Evolutionary conservation across 2,113 vertebrate genomes (phyloP).

Genomic region (Stercorarius parasiticus): DNA sequence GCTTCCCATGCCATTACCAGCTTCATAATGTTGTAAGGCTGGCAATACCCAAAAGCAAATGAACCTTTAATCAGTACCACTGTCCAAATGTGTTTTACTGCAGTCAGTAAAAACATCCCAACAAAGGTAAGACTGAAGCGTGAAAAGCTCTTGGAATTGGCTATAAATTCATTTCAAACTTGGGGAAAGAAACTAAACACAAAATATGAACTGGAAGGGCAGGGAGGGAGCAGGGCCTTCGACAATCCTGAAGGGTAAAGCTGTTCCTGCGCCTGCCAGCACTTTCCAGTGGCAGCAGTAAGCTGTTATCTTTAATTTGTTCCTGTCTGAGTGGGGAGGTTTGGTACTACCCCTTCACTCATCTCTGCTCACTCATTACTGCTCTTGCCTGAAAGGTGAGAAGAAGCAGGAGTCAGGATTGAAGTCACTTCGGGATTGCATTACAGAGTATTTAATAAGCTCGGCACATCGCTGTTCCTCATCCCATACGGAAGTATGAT

Average conservation of each 20-base stretch:
- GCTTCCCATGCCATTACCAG: not conserved
- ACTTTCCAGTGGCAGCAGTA: not conserved
- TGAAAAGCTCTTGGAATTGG: not conserved
- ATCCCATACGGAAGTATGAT: not conserved
- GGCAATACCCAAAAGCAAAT: not conserved
- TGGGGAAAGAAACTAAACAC: not conserved
- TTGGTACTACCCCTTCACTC: not conserved
- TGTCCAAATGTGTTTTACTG: not conserved
- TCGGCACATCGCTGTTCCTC: not conserved
- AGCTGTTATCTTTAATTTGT: not conserved
- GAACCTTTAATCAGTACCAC: not conserved
- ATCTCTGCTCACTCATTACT: not conserved
- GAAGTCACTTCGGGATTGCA: not conserved
- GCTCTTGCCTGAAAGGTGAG: conserved; percentile 23
- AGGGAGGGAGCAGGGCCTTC: not conserved
- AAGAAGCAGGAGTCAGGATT: not conserved
- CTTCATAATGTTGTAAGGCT: not conserved
- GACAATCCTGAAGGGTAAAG: not conserved
- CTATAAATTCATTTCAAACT: not conserved
- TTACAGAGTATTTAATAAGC: not conserved
- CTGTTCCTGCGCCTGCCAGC: not conserved
- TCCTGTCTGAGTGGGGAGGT: not conserved
- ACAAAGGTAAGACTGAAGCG: not conserved
- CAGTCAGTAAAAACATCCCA: not conserved
- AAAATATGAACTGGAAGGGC: not conserved